Base-by-base conservation (phyloP, 2,888 invertebrate genomes). In the Aleiodes leptofemur region DNA sequence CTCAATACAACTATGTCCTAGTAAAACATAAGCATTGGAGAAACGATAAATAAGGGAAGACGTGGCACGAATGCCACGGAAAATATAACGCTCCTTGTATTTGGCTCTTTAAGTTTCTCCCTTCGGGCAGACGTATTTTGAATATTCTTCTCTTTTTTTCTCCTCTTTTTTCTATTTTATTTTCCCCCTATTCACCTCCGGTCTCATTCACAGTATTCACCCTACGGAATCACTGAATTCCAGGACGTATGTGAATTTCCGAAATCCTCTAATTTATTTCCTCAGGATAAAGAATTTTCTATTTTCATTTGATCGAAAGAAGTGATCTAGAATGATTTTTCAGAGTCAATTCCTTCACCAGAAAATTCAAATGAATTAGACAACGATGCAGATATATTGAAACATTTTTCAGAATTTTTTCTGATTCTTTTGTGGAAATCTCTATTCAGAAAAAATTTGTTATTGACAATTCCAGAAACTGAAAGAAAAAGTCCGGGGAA, bases 21-120 rank as follows among this genome's bases (percentile, higher is more conserved):
- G 89, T 87, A 88, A 88, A 88, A 89, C 89, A 89, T 88, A 88
- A 89, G 89, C 88, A 89, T 88, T 84, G 89, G 87, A 11, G 88
- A 89, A 89, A 88, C 89, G 88, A 89, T 89, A 89, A 89, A 89
- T 89, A 89, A 88, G 87, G 86, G 86, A 88, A 86, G 11, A 88
- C 89, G 89, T 89, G 89, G 88, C 80, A 84, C 86, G 89, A 87
- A 88, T 89, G 84, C 87, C 83, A 81, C 81, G 73, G 70, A 80
- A 69, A 43, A 43, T 75, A 73, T 59, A 57, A 69, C 71, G 43
- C 14, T 70, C 29, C 38, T 50, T 7, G 23, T 51, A 16, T 69
- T 57, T 43, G 23, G 61, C 61, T 64, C 48, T 64, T 64, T 64
- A 48, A 64, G 48, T 16, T 48, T 43, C 50, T 59, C 61, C 68